These are phyloP conservation scores for Ceratotherium simum DNA, from an alignment of 2,113 vertebrate genomes.

Conservation along the genomic window DNA sequence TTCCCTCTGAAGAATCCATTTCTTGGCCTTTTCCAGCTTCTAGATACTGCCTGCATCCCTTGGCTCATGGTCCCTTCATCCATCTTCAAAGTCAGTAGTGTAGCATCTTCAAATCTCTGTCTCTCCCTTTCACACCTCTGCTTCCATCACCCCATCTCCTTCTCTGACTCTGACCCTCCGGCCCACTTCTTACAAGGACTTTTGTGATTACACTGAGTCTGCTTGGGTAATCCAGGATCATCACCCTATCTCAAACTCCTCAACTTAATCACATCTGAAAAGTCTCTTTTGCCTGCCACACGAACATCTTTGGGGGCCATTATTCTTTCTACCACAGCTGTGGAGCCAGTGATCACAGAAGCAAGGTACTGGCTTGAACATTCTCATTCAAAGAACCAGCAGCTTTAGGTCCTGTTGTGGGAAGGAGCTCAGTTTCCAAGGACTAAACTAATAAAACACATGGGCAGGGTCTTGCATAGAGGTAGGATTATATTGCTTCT, in stretches of 20 bases:
- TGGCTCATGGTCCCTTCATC: not conserved
- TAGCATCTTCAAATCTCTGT: not conserved
- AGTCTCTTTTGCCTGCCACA: not conserved
- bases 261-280: not conserved
- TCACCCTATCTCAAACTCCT: not conserved
- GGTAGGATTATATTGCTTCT: not conserved
- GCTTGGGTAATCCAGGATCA: not conserved
- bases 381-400: not conserved
- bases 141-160: not conserved
- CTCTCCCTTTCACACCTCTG: not conserved
- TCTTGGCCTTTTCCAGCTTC: not conserved
- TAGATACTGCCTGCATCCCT: not conserved
- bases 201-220: not conserved
- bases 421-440: conserved; percentile 36
- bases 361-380: not conserved
- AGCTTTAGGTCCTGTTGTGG: not conserved
- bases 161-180: not conserved
- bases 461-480: not conserved
- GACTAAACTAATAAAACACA: not conserved
- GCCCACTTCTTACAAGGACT: not conserved
- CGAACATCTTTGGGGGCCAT: not conserved
- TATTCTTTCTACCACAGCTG: not conserved
- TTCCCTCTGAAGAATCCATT: not conserved
- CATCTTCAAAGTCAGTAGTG: not conserved
- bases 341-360: not conserved